Base-by-base conservation (phyloP, 2,113 vertebrate genomes). In the Synchiropus splendidus region DNA sequence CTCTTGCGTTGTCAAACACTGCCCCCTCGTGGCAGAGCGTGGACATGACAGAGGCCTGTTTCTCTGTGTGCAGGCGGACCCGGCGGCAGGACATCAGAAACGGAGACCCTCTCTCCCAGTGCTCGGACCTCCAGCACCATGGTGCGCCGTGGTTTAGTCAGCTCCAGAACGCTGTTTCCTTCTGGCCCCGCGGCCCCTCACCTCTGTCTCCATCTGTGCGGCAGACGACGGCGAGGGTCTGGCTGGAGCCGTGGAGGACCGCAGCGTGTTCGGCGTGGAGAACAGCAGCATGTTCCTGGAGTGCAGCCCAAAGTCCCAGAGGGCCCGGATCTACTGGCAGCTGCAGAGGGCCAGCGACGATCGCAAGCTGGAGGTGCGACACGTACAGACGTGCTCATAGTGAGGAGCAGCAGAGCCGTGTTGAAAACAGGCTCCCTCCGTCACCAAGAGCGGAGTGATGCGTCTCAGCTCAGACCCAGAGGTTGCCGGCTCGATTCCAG, bases 281-380 rank as follows among this genome's bases (percentile, higher is more conserved):
- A 98, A 99, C 51, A 98, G 95, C 79, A 98, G 90, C 66, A 97
- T 93, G 14, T 97, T 98, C 54, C 75, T 98, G 62, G 95, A 98
- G 74, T 98, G 95, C 80, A 94, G 91, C 64, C 89, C 95, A 0
- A 99, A 95, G 70, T 99, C 95, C 55, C 94, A 97, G 75, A 78
- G 88, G 55, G 92, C 95, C 0, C 43, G 89, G 16, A 86, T 94
- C 33, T 93, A 92, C 68, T 99, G 95, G 95, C 92, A 98, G 64
- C 89, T 97, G 47, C 92, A 99, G 85, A 91, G 78, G 50, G 84
- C 81, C 73, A 89, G 85, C 5, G 92, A 94, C 18, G 92, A 96
- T 2, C 86, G 64, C 39, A 95, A 90, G 56, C 86, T 89, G 13
- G 94, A 98, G 91, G 95, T 97, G 83, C 4, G 69, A n/a, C n/a